These are phyloP conservation scores for Cuculus canorus DNA, from an alignment of 2,797 vertebrate genomes.

Conservation along the genomic window DNA sequence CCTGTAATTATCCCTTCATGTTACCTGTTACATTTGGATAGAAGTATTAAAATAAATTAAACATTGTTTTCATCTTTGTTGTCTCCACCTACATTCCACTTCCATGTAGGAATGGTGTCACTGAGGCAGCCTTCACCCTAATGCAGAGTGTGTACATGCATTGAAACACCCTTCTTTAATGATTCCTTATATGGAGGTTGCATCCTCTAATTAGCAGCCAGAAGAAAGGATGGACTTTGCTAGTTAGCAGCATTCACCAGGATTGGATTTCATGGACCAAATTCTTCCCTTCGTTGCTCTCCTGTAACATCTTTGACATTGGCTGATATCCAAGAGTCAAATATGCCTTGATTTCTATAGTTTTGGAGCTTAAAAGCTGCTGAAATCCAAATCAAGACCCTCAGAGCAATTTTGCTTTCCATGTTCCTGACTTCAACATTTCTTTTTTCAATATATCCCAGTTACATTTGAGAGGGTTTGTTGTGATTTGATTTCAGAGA, in stretches of 20 bases:
- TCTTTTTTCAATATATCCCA: neutral
- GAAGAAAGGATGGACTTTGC: neutral
- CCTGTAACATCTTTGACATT: neutral
- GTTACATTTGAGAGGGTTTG: neutral
- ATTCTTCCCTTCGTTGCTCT: neutral
- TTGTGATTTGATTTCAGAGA: neutral
- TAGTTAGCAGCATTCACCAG: neutral
- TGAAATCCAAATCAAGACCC: neutral
- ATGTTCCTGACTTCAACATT: neutral
- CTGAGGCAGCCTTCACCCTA: neutral
- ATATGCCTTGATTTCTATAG: neutral
- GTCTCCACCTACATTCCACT: neutral
- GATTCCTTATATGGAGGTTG: neutral
- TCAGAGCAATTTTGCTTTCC: neutral
- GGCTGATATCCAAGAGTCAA: neutral
- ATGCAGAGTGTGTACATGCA: neutral
- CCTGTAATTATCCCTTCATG: slow-evolving; percentile 28
- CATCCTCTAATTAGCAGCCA: neutral
- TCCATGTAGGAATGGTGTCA: neutral
- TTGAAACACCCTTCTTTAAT: neutral
- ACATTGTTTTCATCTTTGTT: slow-evolving; percentile 14
- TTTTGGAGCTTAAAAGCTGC: neutral
- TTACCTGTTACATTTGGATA: slow-evolving; percentile 4
- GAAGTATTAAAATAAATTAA: slow-evolving; percentile 32
- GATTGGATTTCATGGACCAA: neutral